A percentile compares a stretch with the other conserved stretches of the same genome.
These are phyloP conservation scores for Toxostoma redivivum DNA, from an alignment of 2,113 vertebrate genomes.

Conservation along the genomic window DNA sequence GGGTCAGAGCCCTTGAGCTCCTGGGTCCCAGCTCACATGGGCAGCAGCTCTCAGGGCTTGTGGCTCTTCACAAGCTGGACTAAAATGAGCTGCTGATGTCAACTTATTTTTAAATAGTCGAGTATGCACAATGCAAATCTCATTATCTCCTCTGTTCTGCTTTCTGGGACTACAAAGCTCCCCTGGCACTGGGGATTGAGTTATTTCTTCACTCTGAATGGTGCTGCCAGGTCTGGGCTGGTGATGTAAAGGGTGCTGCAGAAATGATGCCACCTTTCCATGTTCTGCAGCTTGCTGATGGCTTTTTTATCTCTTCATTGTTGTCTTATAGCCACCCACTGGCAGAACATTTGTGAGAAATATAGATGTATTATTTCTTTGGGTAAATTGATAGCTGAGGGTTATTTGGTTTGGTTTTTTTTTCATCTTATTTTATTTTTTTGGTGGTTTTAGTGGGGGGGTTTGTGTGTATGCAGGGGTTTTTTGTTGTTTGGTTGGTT, in stretches of 20 bases:
- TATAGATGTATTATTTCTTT: neutral
- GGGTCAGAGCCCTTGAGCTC: neutral
- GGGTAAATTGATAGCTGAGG: neutral
- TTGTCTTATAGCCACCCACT: neutral
- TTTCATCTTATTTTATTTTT: too few species aligned
- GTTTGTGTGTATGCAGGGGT: too few species aligned
- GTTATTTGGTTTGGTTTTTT: neutral
- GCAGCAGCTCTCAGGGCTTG: neutral
- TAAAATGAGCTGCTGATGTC: neutral
- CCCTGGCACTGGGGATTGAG: neutral
- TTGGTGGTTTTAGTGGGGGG: neutral
- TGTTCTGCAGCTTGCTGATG: neutral
- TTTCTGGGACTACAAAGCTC: neutral
- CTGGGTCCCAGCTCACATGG: neutral
- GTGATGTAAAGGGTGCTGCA: neutral
- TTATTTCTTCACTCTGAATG: neutral
- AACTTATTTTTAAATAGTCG: neutral
- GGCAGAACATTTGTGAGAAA: neutral
- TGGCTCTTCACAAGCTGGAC: neutral
- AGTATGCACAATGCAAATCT: neutral
- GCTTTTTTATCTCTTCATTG: neutral
- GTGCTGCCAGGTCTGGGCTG: neutral
- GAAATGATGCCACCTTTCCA: neutral
- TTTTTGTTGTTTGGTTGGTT: neutral
- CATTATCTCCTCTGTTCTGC: neutral